These are phyloP conservation scores for Radopholus similis DNA, from an alignment of 1,140 invertebrate genomes.

Conservation along the genomic window DNA sequence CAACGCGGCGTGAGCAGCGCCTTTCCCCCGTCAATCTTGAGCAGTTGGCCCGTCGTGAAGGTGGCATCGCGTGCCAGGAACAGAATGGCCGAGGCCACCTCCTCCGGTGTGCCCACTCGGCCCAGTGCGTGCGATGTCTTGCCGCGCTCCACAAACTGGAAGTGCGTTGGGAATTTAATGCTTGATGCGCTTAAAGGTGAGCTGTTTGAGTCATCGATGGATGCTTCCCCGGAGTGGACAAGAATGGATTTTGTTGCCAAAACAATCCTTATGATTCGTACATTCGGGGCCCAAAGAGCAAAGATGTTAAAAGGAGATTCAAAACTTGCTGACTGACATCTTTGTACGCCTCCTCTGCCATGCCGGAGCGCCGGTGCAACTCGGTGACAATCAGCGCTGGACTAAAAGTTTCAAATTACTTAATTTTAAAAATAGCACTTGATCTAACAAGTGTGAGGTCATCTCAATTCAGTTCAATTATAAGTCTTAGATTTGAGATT, in stretches of 20 bases:
- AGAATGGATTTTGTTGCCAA: neutral
- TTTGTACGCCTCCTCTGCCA: constrained; percentile 70
- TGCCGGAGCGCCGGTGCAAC: constrained; percentile 72
- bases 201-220: neutral
- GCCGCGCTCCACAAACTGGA: constrained; percentile 63
- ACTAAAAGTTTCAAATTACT: constrained; percentile 61
- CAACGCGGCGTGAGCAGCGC: constrained; percentile 50
- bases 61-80: constrained; percentile 65
- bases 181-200: neutral
- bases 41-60: constrained; percentile 63
- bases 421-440: neutral
- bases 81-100: constrained; percentile 64
- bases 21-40: constrained; percentile 62
- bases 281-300: neutral
- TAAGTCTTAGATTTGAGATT: neutral
- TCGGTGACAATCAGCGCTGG: constrained; percentile 76
- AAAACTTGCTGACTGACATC: constrained; percentile 59
- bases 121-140: constrained; percentile 65
- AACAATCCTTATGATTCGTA: too few relatives aligned
- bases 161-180: constrained; percentile 1
- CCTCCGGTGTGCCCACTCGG: constrained; percentile 62
- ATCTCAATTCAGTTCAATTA: neutral
- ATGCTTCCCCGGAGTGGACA: neutral
- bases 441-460: neutral
- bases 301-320: neutral